Conservation (phyloP, 2,888 invertebrate species). For the Tachystola acroxantha region DNA sequence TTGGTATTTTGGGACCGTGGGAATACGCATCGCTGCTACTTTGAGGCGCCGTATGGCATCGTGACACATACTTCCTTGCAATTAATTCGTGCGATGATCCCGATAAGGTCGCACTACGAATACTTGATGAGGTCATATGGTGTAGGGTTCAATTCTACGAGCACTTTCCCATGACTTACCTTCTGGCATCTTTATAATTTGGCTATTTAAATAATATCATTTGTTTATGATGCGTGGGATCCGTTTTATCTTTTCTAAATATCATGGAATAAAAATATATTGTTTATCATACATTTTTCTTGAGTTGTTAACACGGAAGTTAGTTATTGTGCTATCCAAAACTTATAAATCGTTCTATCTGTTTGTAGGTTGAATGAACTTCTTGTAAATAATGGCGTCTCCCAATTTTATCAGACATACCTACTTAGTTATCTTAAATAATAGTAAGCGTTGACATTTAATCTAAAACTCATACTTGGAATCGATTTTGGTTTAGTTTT, state of each 20-base stretch:
- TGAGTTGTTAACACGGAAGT: no score
- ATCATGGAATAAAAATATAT: no score
- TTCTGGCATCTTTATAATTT: not conserved
- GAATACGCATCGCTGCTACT: constrained; percentile 42
- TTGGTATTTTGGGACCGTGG: constrained; percentile 42
- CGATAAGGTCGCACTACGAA: constrained; percentile 60
- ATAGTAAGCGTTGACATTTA: no score
- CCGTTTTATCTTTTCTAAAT: not conserved
- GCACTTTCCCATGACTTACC: constrained; percentile 48
- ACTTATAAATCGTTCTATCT: no score
- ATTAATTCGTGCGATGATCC: constrained; percentile 68
- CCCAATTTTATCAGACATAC: constrained; percentile 33
- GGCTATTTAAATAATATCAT: not conserved
- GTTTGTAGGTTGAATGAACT: constrained; percentile 22
- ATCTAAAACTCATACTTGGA: no score
- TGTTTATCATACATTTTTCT: no score
- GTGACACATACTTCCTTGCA: constrained; percentile 58
- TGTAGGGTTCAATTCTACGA: constrained; percentile 30
- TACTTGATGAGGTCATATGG: constrained; percentile 64
- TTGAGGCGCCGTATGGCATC: constrained; percentile 46
- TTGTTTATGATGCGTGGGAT: constrained; percentile 7
- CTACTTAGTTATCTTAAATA: no score
- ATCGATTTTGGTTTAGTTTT: no score
- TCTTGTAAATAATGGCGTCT: constrained; percentile 20
- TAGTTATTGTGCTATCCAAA: no score